phyloP scores from a whole-genome alignment of 2,888 invertebrate genomes.

The Bugulina stolonifera region DNA sequence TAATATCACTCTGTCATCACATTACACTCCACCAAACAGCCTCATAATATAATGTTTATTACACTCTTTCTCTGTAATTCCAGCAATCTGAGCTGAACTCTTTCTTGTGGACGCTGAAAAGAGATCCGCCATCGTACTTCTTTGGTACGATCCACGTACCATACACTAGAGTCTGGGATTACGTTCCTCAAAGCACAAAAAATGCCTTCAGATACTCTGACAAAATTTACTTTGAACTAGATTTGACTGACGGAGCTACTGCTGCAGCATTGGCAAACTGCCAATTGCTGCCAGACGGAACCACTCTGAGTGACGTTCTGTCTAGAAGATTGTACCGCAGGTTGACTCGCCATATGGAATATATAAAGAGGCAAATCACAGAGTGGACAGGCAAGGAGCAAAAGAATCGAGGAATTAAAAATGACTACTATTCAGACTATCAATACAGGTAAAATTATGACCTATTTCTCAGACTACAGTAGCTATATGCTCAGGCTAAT shows the following conservation, averaged over 20 bases:
- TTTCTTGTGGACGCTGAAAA: slow-evolving; percentile 53
- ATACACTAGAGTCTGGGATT: slow-evolving; percentile 58
- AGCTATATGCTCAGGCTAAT: too few species aligned
- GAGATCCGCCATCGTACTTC: slow-evolving; percentile 54
- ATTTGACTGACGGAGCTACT: slow-evolving; percentile 56
- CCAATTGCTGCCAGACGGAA: slow-evolving; percentile 54
- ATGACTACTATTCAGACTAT: slow-evolving; percentile 55
- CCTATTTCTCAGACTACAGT: neutral
- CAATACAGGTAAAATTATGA: slow-evolving; percentile 28
- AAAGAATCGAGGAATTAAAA: slow-evolving; percentile 36
- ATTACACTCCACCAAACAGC: too few species aligned
- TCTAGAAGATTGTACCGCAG: slow-evolving; percentile 53
- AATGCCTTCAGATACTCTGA: slow-evolving; percentile 56
- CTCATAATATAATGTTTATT: too few species aligned
- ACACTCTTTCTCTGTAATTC: slow-evolving; percentile 27
- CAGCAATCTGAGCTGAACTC: slow-evolving; percentile 44
- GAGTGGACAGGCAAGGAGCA: slow-evolving; percentile 47
- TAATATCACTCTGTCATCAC: too few species aligned
- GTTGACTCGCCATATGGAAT: slow-evolving; percentile 55
- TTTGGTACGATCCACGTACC: slow-evolving; percentile 61
- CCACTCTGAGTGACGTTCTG: slow-evolving; percentile 50
- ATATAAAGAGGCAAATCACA: slow-evolving; percentile 53
- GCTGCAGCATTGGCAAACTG: slow-evolving; percentile 54
- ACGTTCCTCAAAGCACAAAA: slow-evolving; percentile 56
- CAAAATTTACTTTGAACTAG: slow-evolving; percentile 57